phyloP scores from a whole-genome alignment of 2,888 invertebrate genomes.

The Brachyptera putata region DNA sequence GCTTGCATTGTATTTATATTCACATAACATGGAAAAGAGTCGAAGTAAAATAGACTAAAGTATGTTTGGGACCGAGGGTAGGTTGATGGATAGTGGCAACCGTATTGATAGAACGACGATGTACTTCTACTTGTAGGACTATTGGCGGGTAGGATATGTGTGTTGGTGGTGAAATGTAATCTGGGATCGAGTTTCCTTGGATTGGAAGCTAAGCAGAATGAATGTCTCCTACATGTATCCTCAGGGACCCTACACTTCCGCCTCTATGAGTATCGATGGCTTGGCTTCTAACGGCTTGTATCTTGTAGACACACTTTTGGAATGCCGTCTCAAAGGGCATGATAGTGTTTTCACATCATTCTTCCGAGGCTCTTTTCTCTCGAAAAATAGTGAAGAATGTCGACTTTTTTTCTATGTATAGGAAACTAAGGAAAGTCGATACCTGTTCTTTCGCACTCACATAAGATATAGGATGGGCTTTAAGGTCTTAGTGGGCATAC shows the following conservation, averaged over 20 bases:
- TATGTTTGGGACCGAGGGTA: background rate
- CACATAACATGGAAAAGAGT: too few species aligned
- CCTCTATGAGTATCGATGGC: conserved; percentile 16
- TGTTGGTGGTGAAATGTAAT: background rate
- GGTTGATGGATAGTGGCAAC: background rate
- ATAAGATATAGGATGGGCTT: too few species aligned
- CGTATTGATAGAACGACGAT: background rate
- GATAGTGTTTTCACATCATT: background rate
- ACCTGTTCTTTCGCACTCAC: too few species aligned
- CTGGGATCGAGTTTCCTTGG: background rate
- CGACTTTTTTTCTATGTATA: too few species aligned
- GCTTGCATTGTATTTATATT: too few species aligned
- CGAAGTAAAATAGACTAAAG: too few species aligned
- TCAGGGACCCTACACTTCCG: background rate
- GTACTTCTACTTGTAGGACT: conserved; percentile 2
- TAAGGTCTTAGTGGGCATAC: too few species aligned
- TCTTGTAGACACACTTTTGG: background rate
- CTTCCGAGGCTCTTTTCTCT: too few species aligned
- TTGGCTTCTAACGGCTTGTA: background rate
- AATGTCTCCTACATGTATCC: conserved; percentile 9
- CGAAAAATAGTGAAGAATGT: too few species aligned
- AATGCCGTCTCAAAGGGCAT: background rate
- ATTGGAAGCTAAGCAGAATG: conserved; percentile 18
- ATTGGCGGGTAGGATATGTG: too few species aligned
- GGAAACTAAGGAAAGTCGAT: too few species aligned